Percentiles rank a stretch among this genome's conserved stretches.
phyloP scores from a whole-genome alignment of 92 coral and sea anemone genomes.

The Anthopleura xanthogrammica region DNA sequence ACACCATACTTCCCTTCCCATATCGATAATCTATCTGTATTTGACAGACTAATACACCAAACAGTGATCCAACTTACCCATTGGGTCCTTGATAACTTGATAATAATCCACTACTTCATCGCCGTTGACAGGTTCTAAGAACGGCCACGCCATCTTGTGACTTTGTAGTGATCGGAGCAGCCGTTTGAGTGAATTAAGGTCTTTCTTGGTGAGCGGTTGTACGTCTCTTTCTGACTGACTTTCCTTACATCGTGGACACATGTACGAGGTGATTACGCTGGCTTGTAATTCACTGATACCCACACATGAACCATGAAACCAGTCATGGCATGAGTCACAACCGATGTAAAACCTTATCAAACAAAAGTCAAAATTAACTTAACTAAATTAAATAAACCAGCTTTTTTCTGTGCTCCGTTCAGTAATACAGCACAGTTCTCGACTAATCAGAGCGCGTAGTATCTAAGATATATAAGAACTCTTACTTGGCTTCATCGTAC shows the following conservation, averaged over 20 bases:
- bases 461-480: too few relatives aligned
- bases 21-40: too few relatives aligned
- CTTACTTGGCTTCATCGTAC: slow-evolving; percentile 93
- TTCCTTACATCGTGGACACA: slow-evolving; percentile 89
- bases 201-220: slow-evolving; percentile 78
- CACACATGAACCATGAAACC: slow-evolving; percentile 97
- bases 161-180: slow-evolving; percentile 90
- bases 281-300: slow-evolving; percentile 86
- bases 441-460: too few relatives aligned
- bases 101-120: slow-evolving; percentile 90
- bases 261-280: slow-evolving; percentile 68
- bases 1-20: not conserved
- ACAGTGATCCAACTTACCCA: slow-evolving; percentile 49
- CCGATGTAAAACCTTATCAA: slow-evolving; percentile 87
- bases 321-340: slow-evolving; percentile 95
- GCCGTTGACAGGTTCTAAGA: slow-evolving; percentile 83
- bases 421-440: too few relatives aligned
- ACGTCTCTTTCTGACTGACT: slow-evolving; percentile 65
- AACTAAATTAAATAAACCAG: not conserved
- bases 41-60: too few relatives aligned
- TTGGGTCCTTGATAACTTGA: slow-evolving; percentile 89
- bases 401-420: too few relatives aligned
- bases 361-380: not conserved
- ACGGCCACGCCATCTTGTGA: slow-evolving; percentile 99
- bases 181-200: slow-evolving; percentile 87